Conservation (phyloP, 2,113 vertebrate genomes). For the Rhodinocichla rosea region DNA sequence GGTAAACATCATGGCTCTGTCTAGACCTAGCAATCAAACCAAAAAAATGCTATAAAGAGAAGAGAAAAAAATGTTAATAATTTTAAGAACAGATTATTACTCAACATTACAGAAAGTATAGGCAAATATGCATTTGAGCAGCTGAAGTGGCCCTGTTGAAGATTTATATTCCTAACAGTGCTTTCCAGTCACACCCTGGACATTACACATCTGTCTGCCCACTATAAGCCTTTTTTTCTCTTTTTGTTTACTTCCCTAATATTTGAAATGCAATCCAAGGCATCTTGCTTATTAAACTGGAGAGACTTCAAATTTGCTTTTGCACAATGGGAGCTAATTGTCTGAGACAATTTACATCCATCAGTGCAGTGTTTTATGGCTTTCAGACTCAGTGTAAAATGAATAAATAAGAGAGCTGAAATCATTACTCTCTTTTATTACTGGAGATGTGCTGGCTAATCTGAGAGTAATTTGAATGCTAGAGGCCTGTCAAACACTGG, state of each 20-base stretch:
- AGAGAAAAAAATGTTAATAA: not conserved
- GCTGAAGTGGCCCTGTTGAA: not conserved
- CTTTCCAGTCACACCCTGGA: not conserved
- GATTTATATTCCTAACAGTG: not conserved
- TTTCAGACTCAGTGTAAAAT: conserved; percentile 63
- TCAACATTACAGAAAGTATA: not conserved
- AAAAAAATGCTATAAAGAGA: not conserved
- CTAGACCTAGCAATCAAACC: not conserved
- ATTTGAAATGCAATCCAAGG: conserved; percentile 35
- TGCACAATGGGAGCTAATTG: conserved; percentile 69
- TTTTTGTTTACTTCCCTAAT: conserved; percentile 29
- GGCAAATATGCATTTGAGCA: not conserved
- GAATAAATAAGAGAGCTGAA: conserved; percentile 66
- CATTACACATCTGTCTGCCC: not conserved
- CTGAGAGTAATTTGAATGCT: conserved; percentile 53
- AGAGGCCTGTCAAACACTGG: conserved; percentile 27
- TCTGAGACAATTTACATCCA: conserved; percentile 67
- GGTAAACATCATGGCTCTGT: not conserved
- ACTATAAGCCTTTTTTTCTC: not conserved
- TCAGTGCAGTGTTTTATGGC: conserved; percentile 60
- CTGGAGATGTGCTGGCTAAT: conserved; percentile 37
- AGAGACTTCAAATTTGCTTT: conserved; percentile 66
- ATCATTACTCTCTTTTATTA: conserved; percentile 63
- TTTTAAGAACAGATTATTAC: not conserved
- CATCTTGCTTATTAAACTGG: conserved; percentile 68